Evolutionary conservation across 2,113 vertebrate genomes (phyloP).

Genomic region (Muntiacus muntjak): DNA sequence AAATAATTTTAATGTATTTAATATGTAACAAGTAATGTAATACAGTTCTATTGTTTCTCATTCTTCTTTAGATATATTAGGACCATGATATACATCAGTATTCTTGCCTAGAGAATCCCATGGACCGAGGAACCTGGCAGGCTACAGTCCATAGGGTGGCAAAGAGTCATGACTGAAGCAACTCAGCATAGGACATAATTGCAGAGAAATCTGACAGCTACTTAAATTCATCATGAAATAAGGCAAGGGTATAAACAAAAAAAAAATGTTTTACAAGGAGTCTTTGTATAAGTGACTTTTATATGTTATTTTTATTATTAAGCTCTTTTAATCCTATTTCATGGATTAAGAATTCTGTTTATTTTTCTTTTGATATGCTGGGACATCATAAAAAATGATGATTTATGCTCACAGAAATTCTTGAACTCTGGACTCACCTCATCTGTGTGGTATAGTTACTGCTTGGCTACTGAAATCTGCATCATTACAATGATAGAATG

Average conservation of each 20-base stretch:
- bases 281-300: neutral
- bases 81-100: neutral
- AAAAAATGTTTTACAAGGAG: neutral
- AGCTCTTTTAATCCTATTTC: neutral
- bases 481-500: conserved; percentile 3
- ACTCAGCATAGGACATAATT: neutral
- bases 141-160: neutral
- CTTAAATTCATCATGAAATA: conserved; percentile 8
- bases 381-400: neutral
- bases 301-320: neutral
- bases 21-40: neutral
- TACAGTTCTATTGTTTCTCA: neutral
- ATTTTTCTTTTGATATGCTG: conserved; percentile 25
- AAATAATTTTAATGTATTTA: neutral
- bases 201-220: neutral
- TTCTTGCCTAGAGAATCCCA: neutral
- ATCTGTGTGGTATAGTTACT: neutral
- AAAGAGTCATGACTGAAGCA: neutral
- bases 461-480: neutral
- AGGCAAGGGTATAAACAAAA: neutral
- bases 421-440: conserved; percentile 5
- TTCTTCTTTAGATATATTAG: neutral
- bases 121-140: neutral
- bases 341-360: conserved; percentile 1
- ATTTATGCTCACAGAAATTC: conserved; percentile 5